A percentile compares a stretch with the other conserved stretches of the same genome.
Conservation (phyloP, 1,140 invertebrate species). For the Dryas iulia region DNA sequence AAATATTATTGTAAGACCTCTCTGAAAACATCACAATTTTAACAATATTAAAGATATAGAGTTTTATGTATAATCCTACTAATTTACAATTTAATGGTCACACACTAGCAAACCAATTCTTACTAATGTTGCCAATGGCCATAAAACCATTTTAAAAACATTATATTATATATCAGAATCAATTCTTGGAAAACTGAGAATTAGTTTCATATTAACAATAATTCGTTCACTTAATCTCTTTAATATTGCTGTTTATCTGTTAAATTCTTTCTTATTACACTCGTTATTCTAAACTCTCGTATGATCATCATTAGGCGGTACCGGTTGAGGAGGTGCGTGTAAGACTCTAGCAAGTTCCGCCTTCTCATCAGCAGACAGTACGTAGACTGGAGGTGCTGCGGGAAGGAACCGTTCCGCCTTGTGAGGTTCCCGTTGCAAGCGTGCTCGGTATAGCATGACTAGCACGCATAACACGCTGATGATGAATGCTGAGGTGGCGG, state of each 20-base stretch:
- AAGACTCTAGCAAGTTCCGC: constrained; percentile 70
- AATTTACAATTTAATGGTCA: not conserved
- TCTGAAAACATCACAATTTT: constrained; percentile 1
- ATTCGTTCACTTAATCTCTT: not conserved
- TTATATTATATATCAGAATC: not conserved
- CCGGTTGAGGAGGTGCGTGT: constrained; percentile 51
- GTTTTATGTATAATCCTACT: not conserved
- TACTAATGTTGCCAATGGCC: not conserved
- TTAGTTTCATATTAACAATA: not conserved
- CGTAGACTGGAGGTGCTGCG: constrained; percentile 80
- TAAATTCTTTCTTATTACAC: not conserved
- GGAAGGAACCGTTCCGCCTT: constrained; percentile 81
- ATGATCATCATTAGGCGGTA: constrained; percentile 50
- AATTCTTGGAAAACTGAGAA: not conserved
- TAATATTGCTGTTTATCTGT: not conserved
- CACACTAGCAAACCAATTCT: not conserved
- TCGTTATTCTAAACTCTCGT: constrained; percentile 47
- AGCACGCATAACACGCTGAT: constrained; percentile 86
- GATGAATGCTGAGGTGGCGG: constrained; percentile 85
- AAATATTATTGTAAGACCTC: not conserved
- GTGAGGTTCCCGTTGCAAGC: constrained; percentile 74
- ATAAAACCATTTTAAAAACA: not conserved
- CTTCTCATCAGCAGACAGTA: constrained; percentile 80
- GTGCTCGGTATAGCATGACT: constrained; percentile 83
- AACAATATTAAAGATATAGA: not conserved